Conservation (phyloP, 2,888 invertebrate genomes). For the Mimumesa dahlbomi region DNA sequence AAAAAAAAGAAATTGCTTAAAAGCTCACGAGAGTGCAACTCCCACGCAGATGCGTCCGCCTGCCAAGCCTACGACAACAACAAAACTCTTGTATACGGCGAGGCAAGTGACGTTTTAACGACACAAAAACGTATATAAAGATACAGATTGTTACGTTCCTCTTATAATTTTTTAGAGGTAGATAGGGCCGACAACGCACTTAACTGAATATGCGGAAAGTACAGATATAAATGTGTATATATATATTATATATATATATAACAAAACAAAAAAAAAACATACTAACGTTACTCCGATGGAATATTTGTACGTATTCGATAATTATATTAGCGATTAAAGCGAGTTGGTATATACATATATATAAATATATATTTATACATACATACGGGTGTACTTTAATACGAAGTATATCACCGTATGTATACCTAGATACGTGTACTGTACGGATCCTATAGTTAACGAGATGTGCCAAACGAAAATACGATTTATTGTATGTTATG, state of each 20-base stretch:
- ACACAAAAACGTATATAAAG: conserved; percentile 44
- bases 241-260: conserved; percentile 47
- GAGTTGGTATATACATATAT: conserved; percentile 41
- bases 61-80: conserved; percentile 70
- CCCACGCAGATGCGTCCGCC: conserved; percentile 68
- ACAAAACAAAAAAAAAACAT: conserved; percentile 23
- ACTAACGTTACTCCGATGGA: conserved; percentile 61
- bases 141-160: conserved; percentile 61
- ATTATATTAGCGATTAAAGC: conserved; percentile 60
- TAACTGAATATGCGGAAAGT: conserved; percentile 67
- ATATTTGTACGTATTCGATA: conserved; percentile 70
- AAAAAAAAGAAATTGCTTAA: conserved; percentile 2
- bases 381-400: conserved; percentile 40
- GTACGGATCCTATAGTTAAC: conserved; percentile 57
- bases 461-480: conserved; percentile 73
- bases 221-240: conserved; percentile 59
- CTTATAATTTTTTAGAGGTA: conserved; percentile 65
- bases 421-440: conserved; percentile 43
- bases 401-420: conserved; percentile 44
- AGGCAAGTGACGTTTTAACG: conserved; percentile 69
- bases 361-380: conserved; percentile 30
- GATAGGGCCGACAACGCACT: conserved; percentile 57
- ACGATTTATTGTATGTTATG: conserved; percentile 68
- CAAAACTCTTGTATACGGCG: conserved; percentile 62
- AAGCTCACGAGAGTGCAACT: conserved; percentile 65